Evolutionary conservation across 2,113 vertebrate species (phyloP), one percentile per base, ranked within the genome.

Genomic region (Willisornis vidua): DNA sequence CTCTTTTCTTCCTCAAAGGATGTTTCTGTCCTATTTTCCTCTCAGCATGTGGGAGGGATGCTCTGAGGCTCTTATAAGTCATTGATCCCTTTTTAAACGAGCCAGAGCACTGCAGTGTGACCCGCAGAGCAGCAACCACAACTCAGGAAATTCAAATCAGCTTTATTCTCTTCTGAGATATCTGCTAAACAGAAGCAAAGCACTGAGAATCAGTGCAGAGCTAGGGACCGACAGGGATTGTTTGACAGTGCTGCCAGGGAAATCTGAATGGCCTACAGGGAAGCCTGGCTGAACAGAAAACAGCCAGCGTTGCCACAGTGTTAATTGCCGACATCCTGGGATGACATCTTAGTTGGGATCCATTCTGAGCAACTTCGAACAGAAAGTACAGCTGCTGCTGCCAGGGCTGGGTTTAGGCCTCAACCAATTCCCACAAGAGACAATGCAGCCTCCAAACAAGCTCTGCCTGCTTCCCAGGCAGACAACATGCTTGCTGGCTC

Each of bases 131-230:
- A 4, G 94, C 91, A 96, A 97, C 96, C 95, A 52, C 96, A 97
- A 95, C 93, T 97, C 96, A 96, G 96, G 96, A 97, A 97, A 97
- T 96, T 97, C 93, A 92, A 97, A 96, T 97, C 96, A 95, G 96
- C 94, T 97, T 96, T 94, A 92, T 94, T 96, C 95, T 94, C 86
- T 92, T 94, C 84, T 85, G 93, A 96, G 95, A 93, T 97, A 97
- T 89, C 95, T 96, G 86, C 84, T 93, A 85, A 75, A 94, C 93
- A 94, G 93, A 95, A 96, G 91, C 72, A 84, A 94, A 92, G 84
- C 76, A 67, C 93, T 71, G 68, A 84, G 91, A 93, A 93, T 87
- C 91, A 61, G 77, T 7, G 3, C 80, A 86, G 95, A 95, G 68
- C 91, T 84, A 70, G 55, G 89, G 93, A 92, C 76, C 31, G 1